These are phyloP conservation scores for Arenicola marina DNA, from an alignment of 2,888 invertebrate species.

Conservation along the genomic window DNA sequence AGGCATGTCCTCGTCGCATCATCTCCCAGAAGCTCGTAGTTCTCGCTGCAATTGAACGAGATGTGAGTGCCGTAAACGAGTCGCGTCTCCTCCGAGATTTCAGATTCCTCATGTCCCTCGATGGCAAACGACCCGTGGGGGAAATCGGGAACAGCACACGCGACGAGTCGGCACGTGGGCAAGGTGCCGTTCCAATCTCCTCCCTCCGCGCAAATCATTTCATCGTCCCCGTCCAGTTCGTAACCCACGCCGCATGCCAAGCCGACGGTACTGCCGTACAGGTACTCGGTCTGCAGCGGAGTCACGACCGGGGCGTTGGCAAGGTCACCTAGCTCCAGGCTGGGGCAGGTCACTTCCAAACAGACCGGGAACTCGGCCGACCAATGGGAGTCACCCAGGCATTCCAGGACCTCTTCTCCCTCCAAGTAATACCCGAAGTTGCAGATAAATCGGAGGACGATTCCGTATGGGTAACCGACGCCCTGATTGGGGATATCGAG, in stretches of 20 bases:
- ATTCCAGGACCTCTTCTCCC: conserved; percentile 25
- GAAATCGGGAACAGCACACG: not conserved
- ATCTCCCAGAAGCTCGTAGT: conserved; percentile 6
- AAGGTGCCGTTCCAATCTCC: conserved; percentile 21
- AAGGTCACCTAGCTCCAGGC: conserved; percentile 9
- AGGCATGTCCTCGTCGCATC: conserved; percentile 7
- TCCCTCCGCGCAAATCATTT: conserved; percentile 13
- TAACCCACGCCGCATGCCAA: conserved; percentile 13
- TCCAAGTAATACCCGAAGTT: conserved; percentile 16
- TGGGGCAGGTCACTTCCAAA: conserved; percentile 15
- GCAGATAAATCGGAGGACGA: conserved; percentile 21
- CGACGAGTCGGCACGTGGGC: not conserved
- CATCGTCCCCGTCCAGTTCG: conserved; percentile 12
- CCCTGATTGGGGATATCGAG: conserved; percentile 13
- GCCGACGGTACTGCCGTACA: conserved; percentile 3
- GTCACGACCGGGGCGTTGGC: not conserved
- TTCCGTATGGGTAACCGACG: conserved; percentile 27
- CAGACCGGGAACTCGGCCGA: conserved; percentile 48
- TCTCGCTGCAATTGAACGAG: conserved; percentile 1
- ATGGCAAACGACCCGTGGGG: not conserved
- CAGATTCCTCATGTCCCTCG: conserved; percentile 2
- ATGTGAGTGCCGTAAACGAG: not conserved
- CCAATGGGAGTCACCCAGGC: conserved; percentile 46
- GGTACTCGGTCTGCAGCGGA: conserved; percentile 4
- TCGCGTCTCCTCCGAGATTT: not conserved